These are phyloP conservation scores for Lophotis ruficrista DNA, from an alignment of 2,113 vertebrate species.

Conservation along the genomic window DNA sequence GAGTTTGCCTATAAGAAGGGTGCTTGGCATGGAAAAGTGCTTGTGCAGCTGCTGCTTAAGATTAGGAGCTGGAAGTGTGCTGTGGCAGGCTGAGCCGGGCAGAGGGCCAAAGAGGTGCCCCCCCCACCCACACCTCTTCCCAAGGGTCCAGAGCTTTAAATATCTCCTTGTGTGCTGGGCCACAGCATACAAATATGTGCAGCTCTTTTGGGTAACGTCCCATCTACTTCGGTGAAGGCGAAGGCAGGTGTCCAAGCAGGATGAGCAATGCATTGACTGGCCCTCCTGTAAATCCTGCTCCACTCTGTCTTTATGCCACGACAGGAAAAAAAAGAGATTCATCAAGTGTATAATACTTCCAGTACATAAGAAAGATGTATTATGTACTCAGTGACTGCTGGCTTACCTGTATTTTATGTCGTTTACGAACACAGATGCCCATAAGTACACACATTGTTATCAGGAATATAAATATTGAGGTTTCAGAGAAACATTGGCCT, in stretches of 20 bases:
- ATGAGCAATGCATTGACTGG: neutral
- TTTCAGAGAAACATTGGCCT: neutral
- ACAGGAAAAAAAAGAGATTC: neutral
- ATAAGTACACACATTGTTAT: neutral
- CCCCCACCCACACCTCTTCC: accelerated
- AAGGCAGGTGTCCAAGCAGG: neutral
- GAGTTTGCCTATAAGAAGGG: neutral
- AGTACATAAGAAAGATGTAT: neutral
- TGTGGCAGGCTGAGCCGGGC: neutral
- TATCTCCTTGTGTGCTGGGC: too few species aligned
- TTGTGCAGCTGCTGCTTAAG: neutral
- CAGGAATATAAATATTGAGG: neutral
- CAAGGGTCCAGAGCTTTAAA: neutral
- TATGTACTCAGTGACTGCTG: neutral
- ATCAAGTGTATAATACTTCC: neutral
- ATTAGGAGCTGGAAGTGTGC: neutral
- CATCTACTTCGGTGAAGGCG: neutral
- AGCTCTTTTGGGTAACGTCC: neutral
- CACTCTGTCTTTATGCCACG: neutral
- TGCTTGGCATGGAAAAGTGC: neutral
- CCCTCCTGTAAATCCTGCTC: neutral
- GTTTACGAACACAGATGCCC: neutral
- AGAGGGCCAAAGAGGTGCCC: neutral
- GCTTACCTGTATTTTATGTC: neutral
- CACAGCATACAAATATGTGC: too few species aligned